These are phyloP conservation scores for Micromesistius poutassou DNA, from an alignment of 2,797 vertebrate genomes.

Conservation along the genomic window DNA sequence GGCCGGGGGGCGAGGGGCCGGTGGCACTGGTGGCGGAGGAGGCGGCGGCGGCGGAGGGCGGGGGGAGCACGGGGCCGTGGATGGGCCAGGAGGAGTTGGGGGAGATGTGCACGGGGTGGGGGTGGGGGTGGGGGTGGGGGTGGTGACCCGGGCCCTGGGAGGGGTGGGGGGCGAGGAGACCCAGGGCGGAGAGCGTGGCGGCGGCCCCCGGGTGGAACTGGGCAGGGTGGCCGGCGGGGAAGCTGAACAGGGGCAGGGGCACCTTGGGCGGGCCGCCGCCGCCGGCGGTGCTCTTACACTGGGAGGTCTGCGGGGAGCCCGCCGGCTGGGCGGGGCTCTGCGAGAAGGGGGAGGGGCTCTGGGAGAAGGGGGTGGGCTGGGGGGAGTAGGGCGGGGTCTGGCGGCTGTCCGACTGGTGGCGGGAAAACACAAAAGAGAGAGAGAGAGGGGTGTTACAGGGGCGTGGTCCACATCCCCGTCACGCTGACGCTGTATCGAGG, in stretches of 20 bases:
- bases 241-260: conserved; percentile 86
- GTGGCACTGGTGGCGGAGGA: conserved; percentile 72
- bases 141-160: conserved; percentile 78
- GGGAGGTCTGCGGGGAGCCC: conserved; percentile 82
- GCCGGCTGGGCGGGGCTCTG: conserved; percentile 77
- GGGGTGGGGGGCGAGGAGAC: conserved; percentile 82
- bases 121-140: conserved; percentile 61
- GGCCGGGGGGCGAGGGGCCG: conserved; percentile 77
- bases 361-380: conserved; percentile 80
- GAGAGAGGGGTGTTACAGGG: background rate
- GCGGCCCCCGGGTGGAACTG: conserved; percentile 78
- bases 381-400: conserved; percentile 92
- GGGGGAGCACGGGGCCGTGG: conserved; percentile 83
- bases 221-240: conserved; percentile 83
- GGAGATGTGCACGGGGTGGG: conserved; percentile 68
- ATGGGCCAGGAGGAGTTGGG: conserved; percentile 86
- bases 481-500: background rate
- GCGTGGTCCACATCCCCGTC: background rate
- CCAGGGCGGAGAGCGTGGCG: conserved; percentile 77
- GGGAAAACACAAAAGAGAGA: conserved; percentile 3
- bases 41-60: conserved; percentile 69
- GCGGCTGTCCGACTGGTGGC: conserved; percentile 85
- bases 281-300: conserved; percentile 67
- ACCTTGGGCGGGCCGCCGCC: conserved; percentile 69
- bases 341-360: conserved; percentile 78